These are phyloP conservation scores for Steinernema hermaphroditum DNA, from an alignment of 2,888 invertebrate species.

Conservation along the genomic window DNA sequence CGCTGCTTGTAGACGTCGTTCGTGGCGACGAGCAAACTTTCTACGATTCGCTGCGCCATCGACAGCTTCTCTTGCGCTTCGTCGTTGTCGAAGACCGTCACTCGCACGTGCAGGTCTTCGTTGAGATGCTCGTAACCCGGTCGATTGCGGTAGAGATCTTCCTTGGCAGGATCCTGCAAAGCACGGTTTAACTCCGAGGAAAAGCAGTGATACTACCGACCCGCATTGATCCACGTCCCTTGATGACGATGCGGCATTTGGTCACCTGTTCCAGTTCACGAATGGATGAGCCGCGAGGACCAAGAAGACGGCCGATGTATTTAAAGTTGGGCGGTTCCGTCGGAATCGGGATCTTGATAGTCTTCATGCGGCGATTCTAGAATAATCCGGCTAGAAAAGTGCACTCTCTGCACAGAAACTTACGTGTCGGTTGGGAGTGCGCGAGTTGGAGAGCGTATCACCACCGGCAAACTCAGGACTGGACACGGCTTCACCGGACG, in stretches of 20 bases:
- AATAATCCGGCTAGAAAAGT: background rate
- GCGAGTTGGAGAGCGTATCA: too few species aligned
- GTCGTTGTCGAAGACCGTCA: background rate
- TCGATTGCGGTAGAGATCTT: background rate
- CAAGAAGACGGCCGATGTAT: slow-evolving; percentile 25
- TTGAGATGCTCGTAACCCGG: slow-evolving; percentile 7
- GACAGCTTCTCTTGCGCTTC: background rate
- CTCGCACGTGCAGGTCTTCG: background rate
- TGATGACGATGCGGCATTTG: slow-evolving; percentile 13
- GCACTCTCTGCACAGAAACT: too few species aligned
- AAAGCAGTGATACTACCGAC: background rate
- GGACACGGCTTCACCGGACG: too few species aligned
- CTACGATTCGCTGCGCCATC: slow-evolving; percentile 1
- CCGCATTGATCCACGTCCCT: slow-evolving; percentile 17
- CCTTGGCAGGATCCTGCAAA: background rate
- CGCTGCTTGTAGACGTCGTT: slow-evolving; percentile 31
- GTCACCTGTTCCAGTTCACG: slow-evolving; percentile 23
- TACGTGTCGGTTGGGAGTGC: too few species aligned
- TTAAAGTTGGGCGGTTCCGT: slow-evolving; percentile 24
- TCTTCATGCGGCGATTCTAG: background rate
- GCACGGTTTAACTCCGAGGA: background rate
- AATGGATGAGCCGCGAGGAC: slow-evolving; percentile 5
- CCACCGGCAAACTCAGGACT: too few species aligned
- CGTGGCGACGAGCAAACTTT: slow-evolving; percentile 7
- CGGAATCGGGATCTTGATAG: slow-evolving; percentile 9